Evolutionary conservation across 1,140 invertebrate species (phyloP).

Genomic region (Calliphora vicina): DNA sequence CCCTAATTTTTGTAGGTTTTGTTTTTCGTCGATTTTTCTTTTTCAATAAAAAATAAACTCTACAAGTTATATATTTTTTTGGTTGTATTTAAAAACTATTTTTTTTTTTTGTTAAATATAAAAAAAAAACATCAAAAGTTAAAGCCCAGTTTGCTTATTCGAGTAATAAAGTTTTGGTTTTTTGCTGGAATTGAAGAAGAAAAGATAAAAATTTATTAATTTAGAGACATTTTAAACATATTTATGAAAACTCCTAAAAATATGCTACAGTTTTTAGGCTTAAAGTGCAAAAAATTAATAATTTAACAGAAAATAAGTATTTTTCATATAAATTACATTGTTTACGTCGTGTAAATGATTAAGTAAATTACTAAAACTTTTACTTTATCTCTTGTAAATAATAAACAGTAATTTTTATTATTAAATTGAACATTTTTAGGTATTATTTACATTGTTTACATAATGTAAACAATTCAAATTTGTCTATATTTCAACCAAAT

Average conservation of each 20-base stretch:
- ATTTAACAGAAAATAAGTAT: too few species aligned
- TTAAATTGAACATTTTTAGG: too few species aligned
- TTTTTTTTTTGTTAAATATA: neutral
- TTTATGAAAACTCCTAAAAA: neutral
- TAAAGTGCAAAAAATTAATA: too few species aligned
- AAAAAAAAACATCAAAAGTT: neutral
- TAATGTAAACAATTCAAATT: too few species aligned
- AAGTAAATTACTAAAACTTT: too few species aligned
- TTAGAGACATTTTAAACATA: neutral
- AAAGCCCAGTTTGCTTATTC: neutral
- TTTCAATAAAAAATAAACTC: conserved; percentile 12
- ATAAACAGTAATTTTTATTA: too few species aligned
- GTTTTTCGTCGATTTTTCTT: neutral
- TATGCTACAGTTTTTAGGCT: neutral
- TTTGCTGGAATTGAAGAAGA: conserved; percentile 5
- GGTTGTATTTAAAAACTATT: neutral
- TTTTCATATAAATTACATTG: too few species aligned
- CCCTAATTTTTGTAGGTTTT: conserved; percentile 18
- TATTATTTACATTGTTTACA: too few species aligned
- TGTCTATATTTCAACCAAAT: too few species aligned
- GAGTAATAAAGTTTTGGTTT: neutral
- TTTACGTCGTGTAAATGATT: too few species aligned
- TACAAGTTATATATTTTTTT: neutral
- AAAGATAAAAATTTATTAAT: neutral
- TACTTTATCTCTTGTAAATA: too few species aligned